Evolutionary conservation across 1,140 invertebrate genomes (phyloP).

Genomic region (Caenorhabditis inopinata): DNA sequence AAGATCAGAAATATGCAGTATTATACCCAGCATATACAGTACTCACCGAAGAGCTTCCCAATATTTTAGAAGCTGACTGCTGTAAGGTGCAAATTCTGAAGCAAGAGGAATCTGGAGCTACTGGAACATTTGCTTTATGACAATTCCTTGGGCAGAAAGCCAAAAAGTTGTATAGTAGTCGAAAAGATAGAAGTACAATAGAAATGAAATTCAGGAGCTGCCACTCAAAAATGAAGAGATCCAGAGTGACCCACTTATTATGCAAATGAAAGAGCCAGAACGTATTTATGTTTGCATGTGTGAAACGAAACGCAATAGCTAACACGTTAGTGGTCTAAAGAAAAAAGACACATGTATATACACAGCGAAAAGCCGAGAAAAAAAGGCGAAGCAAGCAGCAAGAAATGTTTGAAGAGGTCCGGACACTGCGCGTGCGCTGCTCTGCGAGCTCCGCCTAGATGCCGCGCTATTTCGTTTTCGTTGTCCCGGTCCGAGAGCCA

Average conservation of each 20-base stretch:
- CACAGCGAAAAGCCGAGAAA: slow-evolving; percentile 11
- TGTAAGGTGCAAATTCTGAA: too few species aligned
- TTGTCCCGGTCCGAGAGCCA: slow-evolving; percentile 36
- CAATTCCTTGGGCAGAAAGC: too few species aligned
- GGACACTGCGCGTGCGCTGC: slow-evolving; percentile 8
- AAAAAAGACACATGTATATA: background rate
- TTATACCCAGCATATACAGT: too few species aligned
- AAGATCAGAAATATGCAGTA: too few species aligned
- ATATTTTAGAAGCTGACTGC: too few species aligned
- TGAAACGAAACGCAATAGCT: slow-evolving; percentile 17
- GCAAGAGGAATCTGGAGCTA: too few species aligned
- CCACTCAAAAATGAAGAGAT: background rate
- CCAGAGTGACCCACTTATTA: background rate
- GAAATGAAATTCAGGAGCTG: background rate
- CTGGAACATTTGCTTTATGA: too few species aligned
- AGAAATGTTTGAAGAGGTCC: slow-evolving; percentile 32
- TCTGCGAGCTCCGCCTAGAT: slow-evolving; percentile 20
- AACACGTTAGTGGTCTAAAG: background rate
- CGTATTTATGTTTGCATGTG: slow-evolving; percentile 17
- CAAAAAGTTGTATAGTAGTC: too few species aligned
- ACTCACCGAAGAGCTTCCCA: too few species aligned
- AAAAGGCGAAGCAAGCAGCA: slow-evolving; percentile 20
- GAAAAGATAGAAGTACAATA: too few species aligned
- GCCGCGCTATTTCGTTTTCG: slow-evolving; percentile 38
- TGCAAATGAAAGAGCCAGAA: background rate